Base-by-base conservation (phyloP, 2,888 invertebrate genomes). In the Megastigmus dorsalis region DNA sequence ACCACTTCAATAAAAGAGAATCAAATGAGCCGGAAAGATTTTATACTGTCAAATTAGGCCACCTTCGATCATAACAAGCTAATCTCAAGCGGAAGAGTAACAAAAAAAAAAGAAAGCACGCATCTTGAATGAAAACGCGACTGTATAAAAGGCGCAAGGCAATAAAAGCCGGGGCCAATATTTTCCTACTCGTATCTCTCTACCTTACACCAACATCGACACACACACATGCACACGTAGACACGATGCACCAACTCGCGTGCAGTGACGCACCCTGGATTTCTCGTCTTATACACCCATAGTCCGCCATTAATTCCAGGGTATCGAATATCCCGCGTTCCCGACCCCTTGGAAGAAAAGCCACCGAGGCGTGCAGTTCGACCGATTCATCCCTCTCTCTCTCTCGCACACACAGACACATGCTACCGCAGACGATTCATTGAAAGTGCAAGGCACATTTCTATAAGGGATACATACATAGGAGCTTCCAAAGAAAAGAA, bases 401-500 rank as follows among this genome's bases (percentile, higher is more conserved):
- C n/a, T n/a, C n/a, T n/a, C 23, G 18, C 38, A 28, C 50, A 23
- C 36, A 30, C 15, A 23, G 28, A 18, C 23, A 30, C 36, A 50
- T 10, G 23, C 13, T 13, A 0, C 5, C 30, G 9, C n/a, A n/a
- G n/a, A n/a, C n/a, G n/a, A n/a, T n/a, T 66, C 72, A 69, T 71
- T 77, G 36, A 74, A 76, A 71, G 62, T 66, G 67, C 45, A 62
- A 28, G 62, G 59, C 48, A 55, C 43, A 48, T 57, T 62, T 67
- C 55, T 74, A 13, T 15, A 68, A 30, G 38, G n/a, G n/a, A n/a
- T n/a, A n/a, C n/a, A n/a, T n/a, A n/a, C n/a, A n/a, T n/a, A n/a
- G n/a, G n/a, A n/a, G n/a, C n/a, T n/a, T n/a, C n/a, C n/a, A n/a
- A n/a, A n/a, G n/a, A n/a, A n/a, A n/a, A 72, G 55, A 70, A 26